Evolutionary conservation across 1,140 invertebrate species (phyloP), one percentile per base, ranked within the genome.

Genomic region (Melipona quadrifasciata): DNA sequence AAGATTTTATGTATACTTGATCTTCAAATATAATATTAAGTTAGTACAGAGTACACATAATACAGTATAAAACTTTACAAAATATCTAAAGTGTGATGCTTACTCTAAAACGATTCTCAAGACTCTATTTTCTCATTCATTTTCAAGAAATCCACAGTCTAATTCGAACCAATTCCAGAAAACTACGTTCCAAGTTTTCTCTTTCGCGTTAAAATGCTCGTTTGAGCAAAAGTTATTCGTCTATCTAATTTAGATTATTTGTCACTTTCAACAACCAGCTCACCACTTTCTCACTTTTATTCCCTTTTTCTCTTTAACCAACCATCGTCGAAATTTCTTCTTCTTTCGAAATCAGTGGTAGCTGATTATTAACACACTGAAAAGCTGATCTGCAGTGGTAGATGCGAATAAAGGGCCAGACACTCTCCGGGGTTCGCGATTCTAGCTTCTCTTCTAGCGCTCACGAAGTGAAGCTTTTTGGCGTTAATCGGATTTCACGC

Each of bases 401-500:
- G 39, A 47, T 53, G 17, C n/a, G 51, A 57, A 34, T 3, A 5
- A 39, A 47, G 39, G 39, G 31, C 2, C 21, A 31, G 31, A n/a
- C 58, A 16, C 27, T 55, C 27, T 19, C 31, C 31, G 31, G 34
- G 39, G 55, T 78, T 53, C 55, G 70, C 74, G 39, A 70, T 83
- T 78, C 61, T 57, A 58, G n/a, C 53, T 58, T 71, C 51, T n/a
- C 16, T 34, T 8, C 39, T 47, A 47, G 11, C 12, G 31, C 1
- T 24, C 34, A 47, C 39, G 39, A 8, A 47, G 39, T 8, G n/a
- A 58, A 55, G 73, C 71, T 31, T 75, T 57, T 31, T 67, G 24
- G 16, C 21, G 80, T 77, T 80, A 84, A 83, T 55, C 55, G 70
- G 87, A 88, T 89, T 89, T 88, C 71, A 89, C 79, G 87, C 83